Conservation (phyloP, 1,140 invertebrate genomes). For the Panonychus citri region DNA sequence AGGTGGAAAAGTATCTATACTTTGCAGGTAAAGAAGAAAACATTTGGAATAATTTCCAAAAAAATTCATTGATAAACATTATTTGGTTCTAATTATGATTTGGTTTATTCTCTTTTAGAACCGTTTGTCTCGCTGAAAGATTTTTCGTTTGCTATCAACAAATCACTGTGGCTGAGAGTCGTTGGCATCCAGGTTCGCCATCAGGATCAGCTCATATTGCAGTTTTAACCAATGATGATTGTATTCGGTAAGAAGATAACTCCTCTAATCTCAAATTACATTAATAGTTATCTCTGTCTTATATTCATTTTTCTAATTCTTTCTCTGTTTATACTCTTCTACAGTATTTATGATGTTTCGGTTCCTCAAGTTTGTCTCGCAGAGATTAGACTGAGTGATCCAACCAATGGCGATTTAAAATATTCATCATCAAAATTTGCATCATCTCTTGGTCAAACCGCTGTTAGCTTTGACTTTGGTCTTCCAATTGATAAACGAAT, state of each 20-base stretch:
- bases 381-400: slow-evolving; percentile 16
- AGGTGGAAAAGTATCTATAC: not conserved
- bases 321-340: slow-evolving; percentile 13
- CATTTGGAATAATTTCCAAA: not conserved
- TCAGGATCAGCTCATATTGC: slow-evolving; percentile 42
- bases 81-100: not conserved
- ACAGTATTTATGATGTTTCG: slow-evolving; percentile 19
- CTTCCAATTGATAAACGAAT: slow-evolving; percentile 24
- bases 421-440: slow-evolving; percentile 13
- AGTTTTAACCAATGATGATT: slow-evolving; percentile 55
- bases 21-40: not conserved
- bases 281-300: too few relatives aligned
- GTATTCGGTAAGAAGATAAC: slow-evolving; percentile 42
- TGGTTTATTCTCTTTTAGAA: slow-evolving; percentile 6
- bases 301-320: not conserved
- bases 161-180: slow-evolving; percentile 27
- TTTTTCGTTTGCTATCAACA: slow-evolving; percentile 20
- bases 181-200: slow-evolving; percentile 57
- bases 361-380: slow-evolving; percentile 20
- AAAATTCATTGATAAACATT: not conserved
- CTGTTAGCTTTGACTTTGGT: slow-evolving; percentile 59
- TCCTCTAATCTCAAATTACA: not conserved
- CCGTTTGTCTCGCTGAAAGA: slow-evolving; percentile 18
- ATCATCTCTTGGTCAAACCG: slow-evolving; percentile 45
- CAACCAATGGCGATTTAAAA: not conserved